Conservation (phyloP, 2,888 invertebrate genomes). For the Cremastobaeus sp. region DNA sequence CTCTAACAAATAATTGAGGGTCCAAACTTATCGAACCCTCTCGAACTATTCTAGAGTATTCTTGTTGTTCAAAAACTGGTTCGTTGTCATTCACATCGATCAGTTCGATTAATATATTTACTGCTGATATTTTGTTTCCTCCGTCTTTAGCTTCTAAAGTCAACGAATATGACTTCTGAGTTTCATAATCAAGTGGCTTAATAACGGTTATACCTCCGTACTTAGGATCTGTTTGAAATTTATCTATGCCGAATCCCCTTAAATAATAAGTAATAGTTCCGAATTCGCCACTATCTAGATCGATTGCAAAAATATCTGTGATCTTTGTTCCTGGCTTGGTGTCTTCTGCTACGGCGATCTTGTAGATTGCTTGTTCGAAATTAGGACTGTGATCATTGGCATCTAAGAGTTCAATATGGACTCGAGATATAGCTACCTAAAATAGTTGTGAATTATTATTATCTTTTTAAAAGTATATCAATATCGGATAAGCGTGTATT, state of each 20-base stretch:
- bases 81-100: slow-evolving; percentile 88
- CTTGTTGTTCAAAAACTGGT: slow-evolving; percentile 84
- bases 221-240: slow-evolving; percentile 84
- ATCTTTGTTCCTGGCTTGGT: slow-evolving; percentile 82
- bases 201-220: slow-evolving; percentile 85
- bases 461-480: neutral
- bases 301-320: slow-evolving; percentile 84
- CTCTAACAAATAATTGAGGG: slow-evolving; percentile 88
- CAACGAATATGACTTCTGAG: slow-evolving; percentile 87
- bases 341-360: slow-evolving; percentile 84
- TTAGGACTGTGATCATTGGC: slow-evolving; percentile 89
- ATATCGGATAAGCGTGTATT: neutral
- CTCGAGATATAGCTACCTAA: slow-evolving; percentile 81
- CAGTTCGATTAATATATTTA: slow-evolving; percentile 85
- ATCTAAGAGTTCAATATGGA: slow-evolving; percentile 84
- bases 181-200: slow-evolving; percentile 86
- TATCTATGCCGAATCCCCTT: slow-evolving; percentile 88
- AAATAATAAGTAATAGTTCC: slow-evolving; percentile 86
- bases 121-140: slow-evolving; percentile 85
- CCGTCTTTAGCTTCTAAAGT: slow-evolving; percentile 90
- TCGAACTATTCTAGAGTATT: slow-evolving; percentile 86
- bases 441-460: slow-evolving; percentile 25
- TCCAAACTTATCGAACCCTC: slow-evolving; percentile 88
- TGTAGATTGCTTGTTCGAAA: slow-evolving; percentile 83
- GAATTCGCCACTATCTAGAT: slow-evolving; percentile 85